Percentiles rank a stretch among this genome's conserved stretches.
These are phyloP conservation scores for Sceliomorpha sp. DNA, from an alignment of 2,888 invertebrate genomes.

Conservation along the genomic window DNA sequence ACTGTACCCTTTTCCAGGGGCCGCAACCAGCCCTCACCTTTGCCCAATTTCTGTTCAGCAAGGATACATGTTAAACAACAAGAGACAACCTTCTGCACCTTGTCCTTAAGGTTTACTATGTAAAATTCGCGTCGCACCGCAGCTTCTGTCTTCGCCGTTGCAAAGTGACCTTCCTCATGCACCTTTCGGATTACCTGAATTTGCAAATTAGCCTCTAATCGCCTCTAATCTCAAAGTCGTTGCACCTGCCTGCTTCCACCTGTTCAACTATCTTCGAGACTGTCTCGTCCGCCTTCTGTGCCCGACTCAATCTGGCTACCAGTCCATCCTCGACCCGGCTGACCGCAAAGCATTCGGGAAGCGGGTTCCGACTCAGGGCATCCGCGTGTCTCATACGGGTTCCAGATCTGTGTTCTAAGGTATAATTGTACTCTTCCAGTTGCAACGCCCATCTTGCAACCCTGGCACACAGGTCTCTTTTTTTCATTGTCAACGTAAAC, in stretches of 20 bases:
- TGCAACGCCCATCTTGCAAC: no score
- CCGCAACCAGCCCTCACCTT: no score
- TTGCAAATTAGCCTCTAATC: background rate
- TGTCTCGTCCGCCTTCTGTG: background rate
- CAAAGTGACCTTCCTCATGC: background rate
- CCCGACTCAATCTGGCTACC: background rate
- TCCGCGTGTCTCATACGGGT: no score
- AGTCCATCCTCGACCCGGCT: background rate
- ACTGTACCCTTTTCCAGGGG: no score
- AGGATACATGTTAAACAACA: no score
- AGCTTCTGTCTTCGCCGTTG: background rate
- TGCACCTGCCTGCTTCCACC: background rate
- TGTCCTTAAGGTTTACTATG: constrained; percentile 2
- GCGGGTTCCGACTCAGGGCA: no score
- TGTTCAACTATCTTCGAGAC: background rate
- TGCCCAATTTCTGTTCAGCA: no score
- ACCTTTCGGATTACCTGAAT: background rate
- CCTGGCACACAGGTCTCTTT: no score
- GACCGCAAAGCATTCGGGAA: background rate
- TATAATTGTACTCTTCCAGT: no score
- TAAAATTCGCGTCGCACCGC: background rate
- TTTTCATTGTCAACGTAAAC: no score
- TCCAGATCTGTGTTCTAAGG: no score
- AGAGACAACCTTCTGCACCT: constrained; percentile 8
- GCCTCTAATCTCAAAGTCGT: background rate